These are phyloP conservation scores for Myotis brandtii DNA, from an alignment of 2,113 vertebrate genomes.

Conservation along the genomic window DNA sequence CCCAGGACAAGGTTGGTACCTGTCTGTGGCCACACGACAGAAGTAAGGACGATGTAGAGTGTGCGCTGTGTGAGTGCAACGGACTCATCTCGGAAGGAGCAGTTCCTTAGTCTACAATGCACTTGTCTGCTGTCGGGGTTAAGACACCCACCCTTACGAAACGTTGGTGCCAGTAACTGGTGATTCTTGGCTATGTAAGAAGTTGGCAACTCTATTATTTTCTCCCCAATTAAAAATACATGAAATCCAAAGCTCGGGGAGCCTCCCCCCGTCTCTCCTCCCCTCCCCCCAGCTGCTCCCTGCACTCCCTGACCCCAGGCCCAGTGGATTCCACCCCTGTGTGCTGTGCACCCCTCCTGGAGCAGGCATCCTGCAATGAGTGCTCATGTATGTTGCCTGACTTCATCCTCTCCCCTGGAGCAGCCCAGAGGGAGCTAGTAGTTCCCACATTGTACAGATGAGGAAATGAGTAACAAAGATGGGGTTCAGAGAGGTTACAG, in stretches of 20 bases:
- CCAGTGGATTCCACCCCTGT: neutral
- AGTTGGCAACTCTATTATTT: neutral
- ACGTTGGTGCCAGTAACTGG: neutral
- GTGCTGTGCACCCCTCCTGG: fast-evolving
- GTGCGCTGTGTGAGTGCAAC: fast-evolving
- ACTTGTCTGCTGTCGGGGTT: neutral
- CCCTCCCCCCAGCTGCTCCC: neutral
- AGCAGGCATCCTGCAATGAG: too few species aligned
- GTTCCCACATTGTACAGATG: neutral
- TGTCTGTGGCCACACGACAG: too few species aligned
- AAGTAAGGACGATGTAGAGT: fast-evolving
- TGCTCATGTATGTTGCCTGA: fast-evolving
- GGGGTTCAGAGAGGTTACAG: neutral
- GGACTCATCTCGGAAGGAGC: neutral
- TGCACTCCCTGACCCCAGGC: neutral
- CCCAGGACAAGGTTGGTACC: neutral
- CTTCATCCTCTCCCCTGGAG: neutral
- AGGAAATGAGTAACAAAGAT: neutral
- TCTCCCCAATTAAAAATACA: neutral
- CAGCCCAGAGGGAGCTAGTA: neutral
- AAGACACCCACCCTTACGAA: neutral
- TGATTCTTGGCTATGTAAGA: neutral
- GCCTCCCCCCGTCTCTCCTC: neutral
- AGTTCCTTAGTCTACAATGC: neutral
- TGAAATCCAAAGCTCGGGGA: neutral